Conservation (phyloP, 30 jellyfish, hydroid and myxozoan genomes). For the Mastigias papua region DNA sequence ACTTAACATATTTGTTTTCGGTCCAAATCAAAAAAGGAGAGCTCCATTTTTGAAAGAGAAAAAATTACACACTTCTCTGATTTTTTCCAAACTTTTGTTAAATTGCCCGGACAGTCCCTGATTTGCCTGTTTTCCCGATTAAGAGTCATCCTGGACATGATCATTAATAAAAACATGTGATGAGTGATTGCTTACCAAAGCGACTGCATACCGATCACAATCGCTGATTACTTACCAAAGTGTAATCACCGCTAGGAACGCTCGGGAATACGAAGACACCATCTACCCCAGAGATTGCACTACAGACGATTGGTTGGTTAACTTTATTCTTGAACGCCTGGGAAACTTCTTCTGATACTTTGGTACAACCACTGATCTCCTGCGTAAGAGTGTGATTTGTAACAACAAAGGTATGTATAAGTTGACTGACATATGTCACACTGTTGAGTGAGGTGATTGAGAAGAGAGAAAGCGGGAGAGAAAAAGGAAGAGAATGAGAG, state of each 20-base stretch:
- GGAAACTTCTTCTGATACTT: slow-evolving; percentile 55
- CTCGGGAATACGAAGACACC: slow-evolving; percentile 92
- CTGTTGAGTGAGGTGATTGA: neutral
- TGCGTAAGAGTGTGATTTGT: neutral
- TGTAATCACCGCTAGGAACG: slow-evolving; percentile 94
- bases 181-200: too few relatives aligned
- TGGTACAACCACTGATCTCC: slow-evolving; percentile 79
- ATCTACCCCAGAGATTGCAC: slow-evolving; percentile 79
- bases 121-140: too few relatives aligned
- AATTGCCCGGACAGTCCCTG: too few relatives aligned
- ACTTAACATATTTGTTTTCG: too few relatives aligned
- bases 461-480: neutral
- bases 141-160: too few relatives aligned
- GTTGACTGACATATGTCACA: neutral
- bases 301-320: slow-evolving; percentile 63
- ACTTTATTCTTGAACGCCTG: slow-evolving; percentile 40
- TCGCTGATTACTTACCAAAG: slow-evolving; percentile 58
- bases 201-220: neutral
- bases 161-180: too few relatives aligned
- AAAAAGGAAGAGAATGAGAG: neutral
- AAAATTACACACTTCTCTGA: too few relatives aligned
- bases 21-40: too few relatives aligned
- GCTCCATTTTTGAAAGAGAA: too few relatives aligned
- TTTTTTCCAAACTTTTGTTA: too few relatives aligned
- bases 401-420: neutral